Evolutionary conservation across 2,888 invertebrate species (phyloP).

Genomic region (Hoplodrina ambigua): DNA sequence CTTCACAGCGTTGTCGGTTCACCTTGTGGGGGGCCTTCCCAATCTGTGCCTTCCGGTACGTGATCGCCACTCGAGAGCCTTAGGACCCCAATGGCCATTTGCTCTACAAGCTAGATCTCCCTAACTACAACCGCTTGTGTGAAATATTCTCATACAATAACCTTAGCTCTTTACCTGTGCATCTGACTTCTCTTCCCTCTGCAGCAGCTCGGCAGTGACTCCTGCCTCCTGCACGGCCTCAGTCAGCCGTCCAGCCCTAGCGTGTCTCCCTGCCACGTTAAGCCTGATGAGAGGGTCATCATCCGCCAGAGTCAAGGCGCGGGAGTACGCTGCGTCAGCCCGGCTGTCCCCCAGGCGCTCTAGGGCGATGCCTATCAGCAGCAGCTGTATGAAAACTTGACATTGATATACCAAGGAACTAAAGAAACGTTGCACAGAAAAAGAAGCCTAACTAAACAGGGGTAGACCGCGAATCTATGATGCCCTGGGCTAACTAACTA

Average conservation of each 20-base stretch:
- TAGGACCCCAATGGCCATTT: no score
- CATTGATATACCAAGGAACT: no score
- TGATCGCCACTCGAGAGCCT: no score
- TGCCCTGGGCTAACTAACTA: no score
- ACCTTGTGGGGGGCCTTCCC: no score
- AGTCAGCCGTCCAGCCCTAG: constrained; percentile 73
- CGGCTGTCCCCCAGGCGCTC: constrained; percentile 82
- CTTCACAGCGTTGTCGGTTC: no score
- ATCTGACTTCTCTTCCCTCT: constrained; percentile 73
- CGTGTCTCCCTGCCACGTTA: constrained; percentile 82
- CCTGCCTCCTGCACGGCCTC: constrained; percentile 76
- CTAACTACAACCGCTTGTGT: no score
- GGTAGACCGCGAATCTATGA: no score
- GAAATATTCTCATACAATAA: no score
- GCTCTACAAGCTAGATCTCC: no score
- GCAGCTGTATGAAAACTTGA: constrained; percentile 70
- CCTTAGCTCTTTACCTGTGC: constrained; percentile 72
- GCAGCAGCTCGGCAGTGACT: constrained; percentile 71
- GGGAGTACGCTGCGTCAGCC: constrained; percentile 81
- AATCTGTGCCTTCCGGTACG: no score
- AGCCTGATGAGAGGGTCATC: constrained; percentile 79
- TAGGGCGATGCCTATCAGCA: constrained; percentile 82
- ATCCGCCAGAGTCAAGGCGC: constrained; percentile 77
- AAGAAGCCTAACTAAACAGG: no score
- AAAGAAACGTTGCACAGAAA: neutral